Evolutionary conservation across 1,140 invertebrate species (phyloP), one percentile per base, ranked within the genome.

Genomic region (Coptotermes formosanus): DNA sequence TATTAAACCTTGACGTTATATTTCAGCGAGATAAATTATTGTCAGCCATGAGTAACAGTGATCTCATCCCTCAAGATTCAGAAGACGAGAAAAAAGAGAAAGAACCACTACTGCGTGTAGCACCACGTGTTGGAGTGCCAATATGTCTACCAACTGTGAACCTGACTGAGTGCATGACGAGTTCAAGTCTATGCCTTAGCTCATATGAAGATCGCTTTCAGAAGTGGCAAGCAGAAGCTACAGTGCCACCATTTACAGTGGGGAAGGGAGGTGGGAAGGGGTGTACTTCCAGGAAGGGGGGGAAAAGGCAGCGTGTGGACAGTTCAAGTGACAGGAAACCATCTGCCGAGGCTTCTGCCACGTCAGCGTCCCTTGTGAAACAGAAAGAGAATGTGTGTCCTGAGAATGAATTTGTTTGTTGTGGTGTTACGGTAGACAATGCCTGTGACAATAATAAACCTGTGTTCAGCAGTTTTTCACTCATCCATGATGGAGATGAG

Each of bases 181-280:
- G 94, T 87, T 93, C 95, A 86, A 95, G 94, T 87, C 94, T 96
- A 2, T 95, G 95, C 89, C 93, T 96, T 85, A 94, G 93, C 86
- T 94, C 95, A 0, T 95, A 96, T 88, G 93, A 96, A 88, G 94
- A 95, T 88, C 92, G 95, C 25, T 91, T 95, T 87, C 93, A 94
- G 43, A 88, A 25, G 9, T 75, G 64, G 64, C 64, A 75, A 7
- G n/a, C 6, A 75, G 64, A 75, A 8, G 25, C 64, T 75, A n/a
- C n/a, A 11, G n/a, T 16, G 11, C 0, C 64, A 75, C n/a, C 64
- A n/a, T 75, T 30, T 11, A n/a, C n/a, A 2, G 45, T 83, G 59
- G 85, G 44, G 82, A 85, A 32, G 82, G 85, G 83, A 81, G 59
- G 43, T 64, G 52, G 14, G 85, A 84, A 48, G 43, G 59, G 59